Evolutionary conservation across 2,113 vertebrate species (phyloP).

Genomic region (Channa maculata): DNA sequence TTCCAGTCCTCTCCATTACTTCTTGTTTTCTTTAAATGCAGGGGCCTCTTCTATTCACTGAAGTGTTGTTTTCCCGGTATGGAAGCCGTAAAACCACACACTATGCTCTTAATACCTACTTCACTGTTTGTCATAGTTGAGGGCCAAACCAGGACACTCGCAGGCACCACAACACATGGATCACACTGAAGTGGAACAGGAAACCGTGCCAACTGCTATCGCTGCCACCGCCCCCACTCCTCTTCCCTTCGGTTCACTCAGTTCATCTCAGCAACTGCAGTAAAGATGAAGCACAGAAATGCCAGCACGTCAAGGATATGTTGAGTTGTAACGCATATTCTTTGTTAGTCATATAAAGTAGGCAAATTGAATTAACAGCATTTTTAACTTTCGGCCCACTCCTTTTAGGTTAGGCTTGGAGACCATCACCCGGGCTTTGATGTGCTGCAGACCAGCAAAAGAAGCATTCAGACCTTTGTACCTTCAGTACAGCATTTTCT

Average conservation of each 20-base stretch:
- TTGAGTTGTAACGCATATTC: slow-evolving; percentile 1
- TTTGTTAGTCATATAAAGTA: neutral
- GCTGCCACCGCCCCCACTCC: neutral
- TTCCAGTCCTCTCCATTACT: neutral
- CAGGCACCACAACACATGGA: slow-evolving; percentile 65
- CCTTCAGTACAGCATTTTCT: slow-evolving; percentile 3
- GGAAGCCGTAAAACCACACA: slow-evolving; percentile 34
- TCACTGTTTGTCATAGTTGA: slow-evolving; percentile 41
- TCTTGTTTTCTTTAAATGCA: slow-evolving; percentile 2
- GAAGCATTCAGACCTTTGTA: neutral
- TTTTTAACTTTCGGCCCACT: neutral
- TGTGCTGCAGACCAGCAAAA: too few species aligned
- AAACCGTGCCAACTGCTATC: slow-evolving; percentile 49
- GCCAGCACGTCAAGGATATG: neutral
- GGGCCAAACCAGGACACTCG: slow-evolving; percentile 67
- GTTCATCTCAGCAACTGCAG: slow-evolving; percentile 44
- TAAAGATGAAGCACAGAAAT: slow-evolving; percentile 22
- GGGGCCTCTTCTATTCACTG: neutral
- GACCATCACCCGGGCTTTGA: slow-evolving; percentile 13
- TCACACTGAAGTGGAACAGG: slow-evolving; percentile 66
- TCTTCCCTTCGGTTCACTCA: slow-evolving; percentile 44
- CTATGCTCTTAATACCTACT: slow-evolving; percentile 38
- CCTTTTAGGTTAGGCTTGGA: too few species aligned
- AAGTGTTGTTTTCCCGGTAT: neutral
- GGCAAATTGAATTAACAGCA: neutral